Evolutionary conservation across 2,113 vertebrate genomes (phyloP), one percentile per base, ranked within the genome.

Genomic region (Dipodomys ordii): DNA sequence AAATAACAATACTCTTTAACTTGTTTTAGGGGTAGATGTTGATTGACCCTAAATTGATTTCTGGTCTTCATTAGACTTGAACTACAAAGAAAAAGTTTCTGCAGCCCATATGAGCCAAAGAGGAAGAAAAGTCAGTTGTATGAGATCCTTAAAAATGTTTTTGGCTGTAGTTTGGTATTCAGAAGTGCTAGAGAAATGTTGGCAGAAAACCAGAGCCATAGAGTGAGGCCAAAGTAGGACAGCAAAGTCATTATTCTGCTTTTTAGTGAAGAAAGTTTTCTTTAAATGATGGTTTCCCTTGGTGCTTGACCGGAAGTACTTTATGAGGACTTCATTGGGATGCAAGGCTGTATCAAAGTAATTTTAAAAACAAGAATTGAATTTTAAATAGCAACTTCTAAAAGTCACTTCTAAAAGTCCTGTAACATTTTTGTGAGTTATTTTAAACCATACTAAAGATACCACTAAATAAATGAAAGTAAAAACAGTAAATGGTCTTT

Each of bases 231-330:
- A 97, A 96, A 98, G 90, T 97, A 97, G 98, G 98, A 97, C 98
- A 98, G 94, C 92, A 96, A 83, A 97, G 94, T 94, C 96, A 97
- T 98, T 98, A 95, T 98, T 97, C 92, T 97, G 71, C 81, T 95
- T 65, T 92, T 94, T 78, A 82, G 89, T 96, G 87, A 94, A 96
- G 96, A 89, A 97, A 97, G 92, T 97, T n/a, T 91, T 94, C 86
- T 92, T 93, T 71, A 94, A 96, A 91, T 83, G 77, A 71, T 89
- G 49, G 65, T 97, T 93, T 84, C 72, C 87, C 69, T 96, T 97
- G 96, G 49, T 96, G 88, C 32, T 74, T 35, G 88, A 94, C 94
- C 96, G 97, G 28, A 96, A 96, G 88, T 93, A 97, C 91, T 95
- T 97, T 97, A 95, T 94, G 94, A 76, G 90, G 85, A 86, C 96